Conservation (phyloP, 2,888 invertebrate genomes). For the Ornithoptera alexandrae region DNA sequence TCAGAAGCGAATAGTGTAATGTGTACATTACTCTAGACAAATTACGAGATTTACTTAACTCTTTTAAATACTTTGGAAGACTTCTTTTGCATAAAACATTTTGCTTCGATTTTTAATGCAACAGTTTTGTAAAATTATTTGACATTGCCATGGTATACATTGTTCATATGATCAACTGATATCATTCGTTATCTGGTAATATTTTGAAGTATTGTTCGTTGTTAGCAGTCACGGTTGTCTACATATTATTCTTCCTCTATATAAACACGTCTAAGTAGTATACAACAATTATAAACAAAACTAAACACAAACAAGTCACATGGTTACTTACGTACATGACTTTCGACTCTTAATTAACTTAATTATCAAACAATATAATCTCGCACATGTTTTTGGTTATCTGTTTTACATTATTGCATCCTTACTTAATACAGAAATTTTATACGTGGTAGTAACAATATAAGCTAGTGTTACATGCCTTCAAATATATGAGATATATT, state of each 20-base stretch:
- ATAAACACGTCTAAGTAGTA: neutral
- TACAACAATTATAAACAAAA: slow-evolving; percentile 1
- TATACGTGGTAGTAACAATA: no score
- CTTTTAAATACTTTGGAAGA: no score
- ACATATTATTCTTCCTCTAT: neutral
- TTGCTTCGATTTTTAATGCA: neutral
- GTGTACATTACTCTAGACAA: no score
- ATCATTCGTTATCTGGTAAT: slow-evolving; percentile 1
- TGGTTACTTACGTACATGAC: neutral
- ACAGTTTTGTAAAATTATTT: neutral
- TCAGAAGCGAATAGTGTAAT: no score
- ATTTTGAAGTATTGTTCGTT: slow-evolving; percentile 1
- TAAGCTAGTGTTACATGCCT: no score
- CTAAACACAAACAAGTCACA: neutral
- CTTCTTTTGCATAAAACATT: neutral
- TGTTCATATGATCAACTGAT: neutral
- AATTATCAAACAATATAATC: neutral
- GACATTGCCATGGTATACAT: neutral
- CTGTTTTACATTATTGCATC: no score
- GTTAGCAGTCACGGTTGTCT: slow-evolving; percentile 2
- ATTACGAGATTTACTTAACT: no score
- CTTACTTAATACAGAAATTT: no score
- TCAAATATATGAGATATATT: no score
- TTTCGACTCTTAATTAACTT: neutral
- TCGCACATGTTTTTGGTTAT: no score